phyloP scores from a whole-genome alignment of 2,113 vertebrate species.

The Callionymus lyra region DNA sequence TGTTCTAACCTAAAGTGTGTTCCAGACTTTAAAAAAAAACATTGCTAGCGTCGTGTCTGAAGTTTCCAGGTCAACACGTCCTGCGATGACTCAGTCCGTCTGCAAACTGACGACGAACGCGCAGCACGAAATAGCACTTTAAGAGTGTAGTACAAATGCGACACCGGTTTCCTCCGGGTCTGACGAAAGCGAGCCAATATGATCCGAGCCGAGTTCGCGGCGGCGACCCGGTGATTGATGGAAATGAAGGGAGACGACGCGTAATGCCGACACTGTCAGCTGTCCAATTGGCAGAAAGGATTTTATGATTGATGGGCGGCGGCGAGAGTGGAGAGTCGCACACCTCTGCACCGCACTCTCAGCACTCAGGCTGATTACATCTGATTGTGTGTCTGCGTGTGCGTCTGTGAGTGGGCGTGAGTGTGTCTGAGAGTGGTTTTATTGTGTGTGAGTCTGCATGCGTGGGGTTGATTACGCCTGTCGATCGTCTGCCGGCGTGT shows the following conservation, averaged over 20 bases:
- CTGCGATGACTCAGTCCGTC: too few relatives aligned
- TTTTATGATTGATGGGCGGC: constrained; percentile 59
- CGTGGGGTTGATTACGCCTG: constrained; percentile 42
- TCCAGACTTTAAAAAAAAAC: too few relatives aligned
- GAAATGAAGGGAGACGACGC: constrained; percentile 54
- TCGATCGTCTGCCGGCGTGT: constrained; percentile 13
- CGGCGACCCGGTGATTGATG: constrained; percentile 44
- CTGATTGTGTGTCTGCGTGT: constrained; percentile 24
- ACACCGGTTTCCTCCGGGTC: constrained; percentile 30
- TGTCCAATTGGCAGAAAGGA: constrained; percentile 62
- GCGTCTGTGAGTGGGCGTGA: not conserved
- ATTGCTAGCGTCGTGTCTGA: too few relatives aligned
- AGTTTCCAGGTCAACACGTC: too few relatives aligned
- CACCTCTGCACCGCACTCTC: constrained; percentile 54
- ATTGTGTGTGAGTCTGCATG: constrained; percentile 18
- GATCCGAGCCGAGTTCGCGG: constrained; percentile 19
- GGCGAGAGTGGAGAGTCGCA: constrained; percentile 44
- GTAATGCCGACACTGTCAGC: constrained; percentile 55
- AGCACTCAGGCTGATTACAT: constrained; percentile 63
- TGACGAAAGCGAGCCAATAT: constrained; percentile 49
- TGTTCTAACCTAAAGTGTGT: too few relatives aligned
- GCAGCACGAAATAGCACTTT: too few relatives aligned
- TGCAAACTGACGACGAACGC: too few relatives aligned
- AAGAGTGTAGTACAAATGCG: not conserved
- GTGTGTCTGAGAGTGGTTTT: constrained; percentile 3